Evolutionary conservation across 1,140 invertebrate genomes (phyloP), one percentile per base, ranked within the genome.

Genomic region (Macrotrachela quadricornifera): DNA sequence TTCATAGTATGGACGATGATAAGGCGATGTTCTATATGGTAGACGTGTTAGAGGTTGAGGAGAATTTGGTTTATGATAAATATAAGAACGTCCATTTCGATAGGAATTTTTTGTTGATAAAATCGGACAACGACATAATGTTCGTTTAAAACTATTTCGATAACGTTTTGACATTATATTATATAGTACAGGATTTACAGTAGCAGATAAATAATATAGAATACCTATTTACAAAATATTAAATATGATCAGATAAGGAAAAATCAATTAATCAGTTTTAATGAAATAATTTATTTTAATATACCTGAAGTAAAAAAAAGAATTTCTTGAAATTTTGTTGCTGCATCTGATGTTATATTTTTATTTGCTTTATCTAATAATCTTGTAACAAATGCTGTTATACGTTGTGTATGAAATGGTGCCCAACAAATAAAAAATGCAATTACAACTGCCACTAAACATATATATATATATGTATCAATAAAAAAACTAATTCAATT

Each of bases 341-440:
- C 38, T 16, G 48, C 30, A 13, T 44, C 17, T n/a, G 54, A 46
- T 40, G 41, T 17, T 10, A 40, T 51, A 38, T 36, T 43, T 37
- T 48, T 36, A 15, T 43, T 50, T 38, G 18, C n/a, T 37, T 36
- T 37, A 52, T 49, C 50, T 41, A 37, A n/a, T 46, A 8, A 39
- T 49, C 18, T 76, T 36, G 79, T 56, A 85, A 73, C 16, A 30
- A 30, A 30, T 30, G 21, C 21, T 4, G 21, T 30, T 4, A 87
- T 71, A 15, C 85, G 67, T 68, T 88, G 85, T 18, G 80, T 77
- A 63, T 90, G 85, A 66, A 87, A 90, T n/a, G 85, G 85, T 3
- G 83, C 82, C 85, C 85, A 90, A 67, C 84, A 88, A 15, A 87
- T 72, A 72, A 88, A 87, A 71, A 91, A 91, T 13, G 83, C 83